Evolutionary conservation across 2,888 invertebrate species (phyloP).

Genomic region (Thecophora atra): DNA sequence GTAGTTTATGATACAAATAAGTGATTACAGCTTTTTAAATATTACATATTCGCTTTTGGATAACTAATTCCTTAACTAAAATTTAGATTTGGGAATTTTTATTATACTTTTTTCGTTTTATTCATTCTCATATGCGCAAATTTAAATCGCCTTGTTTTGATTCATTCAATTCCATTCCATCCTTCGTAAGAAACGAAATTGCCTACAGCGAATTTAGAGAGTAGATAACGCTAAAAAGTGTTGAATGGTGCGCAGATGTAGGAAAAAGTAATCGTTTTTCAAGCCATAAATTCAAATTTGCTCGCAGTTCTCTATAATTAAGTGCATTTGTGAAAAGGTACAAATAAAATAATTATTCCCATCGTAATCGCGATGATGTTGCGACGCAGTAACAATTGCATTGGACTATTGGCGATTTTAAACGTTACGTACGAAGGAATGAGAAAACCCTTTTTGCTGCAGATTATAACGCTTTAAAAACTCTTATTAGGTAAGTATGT

Average conservation of each 20-base stretch:
- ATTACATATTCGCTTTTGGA: background rate
- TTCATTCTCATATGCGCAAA: background rate
- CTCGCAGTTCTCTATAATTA: slow-evolving; percentile 26
- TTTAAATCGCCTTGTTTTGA: no score
- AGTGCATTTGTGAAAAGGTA: slow-evolving; percentile 16
- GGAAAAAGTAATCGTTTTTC: slow-evolving; percentile 10
- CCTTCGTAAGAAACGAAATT: background rate
- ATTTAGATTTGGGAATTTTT: background rate
- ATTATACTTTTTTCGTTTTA: background rate
- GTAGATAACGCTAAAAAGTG: slow-evolving; percentile 23
- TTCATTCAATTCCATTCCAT: no score
- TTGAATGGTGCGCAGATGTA: slow-evolving; percentile 25
- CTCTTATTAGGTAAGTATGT: no score
- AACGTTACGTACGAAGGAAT: background rate
- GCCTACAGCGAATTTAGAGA: slow-evolving; percentile 14
- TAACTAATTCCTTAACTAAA: background rate
- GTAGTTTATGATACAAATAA: slow-evolving; percentile 43
- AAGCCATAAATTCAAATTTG: slow-evolving; percentile 19
- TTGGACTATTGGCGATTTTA: background rate
- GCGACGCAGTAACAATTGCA: no score
- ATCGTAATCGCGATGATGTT: slow-evolving; percentile 11
- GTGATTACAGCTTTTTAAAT: slow-evolving; percentile 39
- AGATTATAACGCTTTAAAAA: no score
- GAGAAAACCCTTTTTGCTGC: no score
- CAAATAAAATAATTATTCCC: slow-evolving; percentile 26